A percentile compares a stretch with the other conserved stretches of the same genome.
These are phyloP conservation scores for Centropus bengalensis DNA, from an alignment of 2,113 vertebrate species.

Conservation along the genomic window DNA sequence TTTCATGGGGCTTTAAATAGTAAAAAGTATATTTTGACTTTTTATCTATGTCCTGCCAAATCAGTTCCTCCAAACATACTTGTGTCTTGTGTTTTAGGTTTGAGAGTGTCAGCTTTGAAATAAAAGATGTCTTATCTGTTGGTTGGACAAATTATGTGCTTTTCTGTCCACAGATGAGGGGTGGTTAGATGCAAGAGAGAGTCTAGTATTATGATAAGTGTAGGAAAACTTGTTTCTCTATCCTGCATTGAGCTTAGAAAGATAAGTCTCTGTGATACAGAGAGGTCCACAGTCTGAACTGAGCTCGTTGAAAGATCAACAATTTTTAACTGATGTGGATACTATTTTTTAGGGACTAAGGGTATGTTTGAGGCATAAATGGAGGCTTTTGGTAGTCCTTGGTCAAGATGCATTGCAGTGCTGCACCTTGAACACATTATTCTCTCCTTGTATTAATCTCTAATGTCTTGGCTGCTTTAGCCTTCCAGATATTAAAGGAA, in stretches of 20 bases:
- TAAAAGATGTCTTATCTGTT: neutral
- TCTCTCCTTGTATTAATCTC: neutral
- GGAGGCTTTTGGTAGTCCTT: neutral
- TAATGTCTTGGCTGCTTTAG: neutral
- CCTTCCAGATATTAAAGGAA: neutral
- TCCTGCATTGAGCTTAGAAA: neutral
- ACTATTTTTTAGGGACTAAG: neutral
- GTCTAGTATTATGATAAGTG: neutral
- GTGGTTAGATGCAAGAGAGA: neutral
- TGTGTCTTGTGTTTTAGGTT: neutral
- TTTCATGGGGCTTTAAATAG: neutral
- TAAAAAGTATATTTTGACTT: neutral
- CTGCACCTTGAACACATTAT: too few species aligned
- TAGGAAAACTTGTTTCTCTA: neutral
- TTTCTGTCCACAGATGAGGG: neutral
- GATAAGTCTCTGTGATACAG: neutral
- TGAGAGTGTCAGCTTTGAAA: neutral
- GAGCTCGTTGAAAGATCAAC: neutral
- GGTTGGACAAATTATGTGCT: neutral
- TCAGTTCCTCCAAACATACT: neutral
- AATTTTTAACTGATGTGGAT: neutral
- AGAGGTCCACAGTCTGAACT: neutral
- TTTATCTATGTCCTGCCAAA: neutral
- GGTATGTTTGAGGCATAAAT: neutral
- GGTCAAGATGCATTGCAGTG: neutral